Conservation (phyloP, 2,797 vertebrate species). For the Thripadectes ignobilis region DNA sequence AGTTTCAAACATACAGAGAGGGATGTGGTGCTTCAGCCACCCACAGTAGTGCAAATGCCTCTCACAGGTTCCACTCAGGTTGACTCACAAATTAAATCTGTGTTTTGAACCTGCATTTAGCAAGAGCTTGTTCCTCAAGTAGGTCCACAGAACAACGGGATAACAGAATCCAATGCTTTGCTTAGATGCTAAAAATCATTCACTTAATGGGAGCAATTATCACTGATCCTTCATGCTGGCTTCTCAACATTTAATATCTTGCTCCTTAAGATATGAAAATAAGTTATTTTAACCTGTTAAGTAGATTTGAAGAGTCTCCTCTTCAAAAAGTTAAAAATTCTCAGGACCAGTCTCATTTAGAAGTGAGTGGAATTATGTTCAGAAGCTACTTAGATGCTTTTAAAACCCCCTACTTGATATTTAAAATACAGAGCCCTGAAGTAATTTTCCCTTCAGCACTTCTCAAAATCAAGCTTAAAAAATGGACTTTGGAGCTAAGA, state of each 20-base stretch:
- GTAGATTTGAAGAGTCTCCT: neutral
- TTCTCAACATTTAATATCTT: neutral
- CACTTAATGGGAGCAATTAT: neutral
- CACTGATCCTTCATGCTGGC: neutral
- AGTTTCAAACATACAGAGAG: neutral
- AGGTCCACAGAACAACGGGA: neutral
- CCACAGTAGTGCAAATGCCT: neutral
- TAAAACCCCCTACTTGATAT: neutral
- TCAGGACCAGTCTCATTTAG: neutral
- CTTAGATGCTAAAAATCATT: constrained; percentile 4
- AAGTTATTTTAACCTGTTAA: neutral
- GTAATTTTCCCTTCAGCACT: neutral
- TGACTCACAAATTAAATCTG: neutral
- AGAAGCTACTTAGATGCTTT: neutral
- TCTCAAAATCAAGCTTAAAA: constrained; percentile 7
- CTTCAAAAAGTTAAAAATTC: neutral
- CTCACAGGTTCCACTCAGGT: neutral
- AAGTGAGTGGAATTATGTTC: neutral
- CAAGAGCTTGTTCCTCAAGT: constrained; percentile 4
- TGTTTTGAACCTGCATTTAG: neutral
- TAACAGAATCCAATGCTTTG: neutral
- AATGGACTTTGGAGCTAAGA: neutral
- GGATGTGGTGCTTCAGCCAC: neutral
- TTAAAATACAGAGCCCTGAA: neutral
- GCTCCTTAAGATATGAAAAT: constrained; percentile 16